Conservation (phyloP, 2,113 vertebrate species). For the Indicator indicator region DNA sequence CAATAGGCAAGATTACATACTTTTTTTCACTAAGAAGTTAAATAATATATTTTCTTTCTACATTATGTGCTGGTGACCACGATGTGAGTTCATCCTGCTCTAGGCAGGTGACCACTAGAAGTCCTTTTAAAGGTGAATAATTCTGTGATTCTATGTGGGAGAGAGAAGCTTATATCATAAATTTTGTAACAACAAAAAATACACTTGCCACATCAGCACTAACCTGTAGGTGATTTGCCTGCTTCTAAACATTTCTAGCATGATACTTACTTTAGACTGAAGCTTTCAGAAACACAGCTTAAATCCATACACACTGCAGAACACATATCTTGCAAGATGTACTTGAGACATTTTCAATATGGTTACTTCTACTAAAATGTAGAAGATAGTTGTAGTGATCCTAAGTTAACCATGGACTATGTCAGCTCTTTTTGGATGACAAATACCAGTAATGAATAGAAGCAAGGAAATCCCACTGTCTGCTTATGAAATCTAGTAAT, state of each 20-base stretch:
- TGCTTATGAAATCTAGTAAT: background rate
- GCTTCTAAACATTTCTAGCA: background rate
- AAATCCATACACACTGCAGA: background rate
- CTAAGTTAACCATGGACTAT: fast-evolving
- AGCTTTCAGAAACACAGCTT: background rate
- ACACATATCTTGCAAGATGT: background rate
- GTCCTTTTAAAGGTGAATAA: background rate
- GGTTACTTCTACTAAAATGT: background rate
- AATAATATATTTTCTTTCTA: background rate
- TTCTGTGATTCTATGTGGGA: background rate
- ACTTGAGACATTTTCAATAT: background rate
- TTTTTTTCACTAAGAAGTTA: background rate
- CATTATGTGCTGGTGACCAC: background rate
- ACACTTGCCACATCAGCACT: background rate
- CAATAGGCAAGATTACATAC: background rate
- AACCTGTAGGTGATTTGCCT: background rate
- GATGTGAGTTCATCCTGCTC: background rate
- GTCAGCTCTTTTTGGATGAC: background rate
- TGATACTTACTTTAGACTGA: background rate
- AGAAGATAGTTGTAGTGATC: background rate
- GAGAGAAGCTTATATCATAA: background rate
- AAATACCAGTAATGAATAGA: background rate
- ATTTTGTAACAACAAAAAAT: background rate
- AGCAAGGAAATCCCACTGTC: background rate
- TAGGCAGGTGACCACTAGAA: background rate